Conservation (phyloP, 2,113 vertebrate species). For the Zosterops hypoxanthus region DNA sequence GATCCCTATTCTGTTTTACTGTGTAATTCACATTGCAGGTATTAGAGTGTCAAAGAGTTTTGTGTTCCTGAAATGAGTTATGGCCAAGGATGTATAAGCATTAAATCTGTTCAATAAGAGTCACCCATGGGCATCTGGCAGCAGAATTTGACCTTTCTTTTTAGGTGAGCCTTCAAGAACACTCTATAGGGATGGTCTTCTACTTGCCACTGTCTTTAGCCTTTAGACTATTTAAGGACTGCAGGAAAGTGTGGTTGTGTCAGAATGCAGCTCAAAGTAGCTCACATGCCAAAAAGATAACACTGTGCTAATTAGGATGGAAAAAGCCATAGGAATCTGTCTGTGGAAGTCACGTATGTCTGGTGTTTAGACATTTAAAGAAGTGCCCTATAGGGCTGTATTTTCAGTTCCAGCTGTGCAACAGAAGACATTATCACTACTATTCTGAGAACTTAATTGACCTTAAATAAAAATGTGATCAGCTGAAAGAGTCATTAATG, state of each 20-base stretch:
- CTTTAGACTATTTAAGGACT: background rate
- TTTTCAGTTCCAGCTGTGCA: background rate
- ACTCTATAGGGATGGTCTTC: background rate
- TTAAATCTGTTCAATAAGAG: background rate
- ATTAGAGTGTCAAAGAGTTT: background rate
- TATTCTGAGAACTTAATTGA: background rate
- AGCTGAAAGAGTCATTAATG: background rate
- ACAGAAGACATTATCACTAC: background rate
- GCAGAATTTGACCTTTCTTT: slow-evolving; percentile 10
- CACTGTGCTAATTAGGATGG: background rate
- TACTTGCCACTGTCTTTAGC: background rate
- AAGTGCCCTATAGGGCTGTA: background rate
- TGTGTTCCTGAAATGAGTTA: background rate
- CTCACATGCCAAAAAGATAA: background rate
- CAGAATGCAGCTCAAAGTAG: background rate
- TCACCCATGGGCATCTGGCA: background rate
- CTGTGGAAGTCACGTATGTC: accelerated
- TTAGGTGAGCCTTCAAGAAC: background rate
- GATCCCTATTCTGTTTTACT: background rate
- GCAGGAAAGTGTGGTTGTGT: background rate
- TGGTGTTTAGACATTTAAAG: background rate
- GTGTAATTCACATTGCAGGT: background rate
- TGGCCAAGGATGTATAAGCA: background rate
- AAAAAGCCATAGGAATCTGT: background rate
- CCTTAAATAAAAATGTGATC: background rate